Conservation (phyloP, 2,888 invertebrate genomes). For the Ophioninae sp. region DNA sequence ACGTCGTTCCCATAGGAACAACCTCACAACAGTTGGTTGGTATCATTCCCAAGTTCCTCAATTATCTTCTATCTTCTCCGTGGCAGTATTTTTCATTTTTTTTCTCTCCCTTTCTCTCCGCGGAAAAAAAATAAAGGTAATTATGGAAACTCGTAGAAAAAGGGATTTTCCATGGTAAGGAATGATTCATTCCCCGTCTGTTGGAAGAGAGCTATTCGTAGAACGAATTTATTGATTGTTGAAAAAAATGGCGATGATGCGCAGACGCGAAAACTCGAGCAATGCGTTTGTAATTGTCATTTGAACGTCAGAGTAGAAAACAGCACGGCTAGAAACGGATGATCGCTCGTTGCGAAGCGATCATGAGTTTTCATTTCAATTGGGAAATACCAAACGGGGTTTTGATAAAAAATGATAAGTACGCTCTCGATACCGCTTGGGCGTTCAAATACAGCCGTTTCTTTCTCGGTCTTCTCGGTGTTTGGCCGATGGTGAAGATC, state of each 20-base stretch:
- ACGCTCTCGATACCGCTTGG: constrained; percentile 14
- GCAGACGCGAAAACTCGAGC: background rate
- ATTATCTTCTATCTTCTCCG: too few relatives aligned
- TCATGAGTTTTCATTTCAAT: constrained; percentile 11
- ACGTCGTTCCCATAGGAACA: too few relatives aligned
- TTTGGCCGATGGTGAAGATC: constrained; percentile 46
- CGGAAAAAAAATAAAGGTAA: too few relatives aligned
- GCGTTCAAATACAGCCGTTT: constrained; percentile 13
- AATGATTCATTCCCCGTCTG: too few relatives aligned
- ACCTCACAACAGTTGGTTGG: too few relatives aligned
- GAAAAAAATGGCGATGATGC: background rate
- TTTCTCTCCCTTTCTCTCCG: too few relatives aligned
- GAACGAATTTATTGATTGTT: too few relatives aligned
- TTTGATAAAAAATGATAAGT: constrained; percentile 12
- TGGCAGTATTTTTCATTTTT: too few relatives aligned
- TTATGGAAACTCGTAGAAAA: too few relatives aligned
- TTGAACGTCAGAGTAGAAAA: background rate
- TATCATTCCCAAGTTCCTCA: too few relatives aligned
- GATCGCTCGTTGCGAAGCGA: background rate
- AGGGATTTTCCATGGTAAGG: too few relatives aligned
- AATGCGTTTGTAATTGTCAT: constrained; percentile 26
- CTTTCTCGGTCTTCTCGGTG: constrained; percentile 38
- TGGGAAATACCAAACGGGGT: background rate
- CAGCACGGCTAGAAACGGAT: background rate
- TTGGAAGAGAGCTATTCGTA: too few relatives aligned